A percentile compares a stretch with the other conserved stretches of the same genome.
These are phyloP conservation scores for Phenganax marumi DNA, from an alignment of 92 coral and sea anemone genomes.

Conservation along the genomic window DNA sequence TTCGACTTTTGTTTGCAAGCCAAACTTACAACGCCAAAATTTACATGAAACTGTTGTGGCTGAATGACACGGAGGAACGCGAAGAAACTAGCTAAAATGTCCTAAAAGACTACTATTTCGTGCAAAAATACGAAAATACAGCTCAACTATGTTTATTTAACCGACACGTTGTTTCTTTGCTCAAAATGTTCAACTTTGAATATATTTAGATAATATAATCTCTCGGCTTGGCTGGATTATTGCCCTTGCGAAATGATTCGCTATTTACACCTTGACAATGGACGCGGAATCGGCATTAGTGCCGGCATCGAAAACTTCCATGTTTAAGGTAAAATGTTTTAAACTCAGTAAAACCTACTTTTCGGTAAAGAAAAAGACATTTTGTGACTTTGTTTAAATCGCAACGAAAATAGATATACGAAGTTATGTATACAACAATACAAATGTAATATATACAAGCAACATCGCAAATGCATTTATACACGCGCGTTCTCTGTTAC, in stretches of 20 bases:
- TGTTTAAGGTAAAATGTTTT: not conserved
- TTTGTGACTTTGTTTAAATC: no score
- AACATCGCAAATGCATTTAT: no score
- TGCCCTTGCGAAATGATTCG: not conserved
- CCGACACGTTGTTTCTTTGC: not conserved
- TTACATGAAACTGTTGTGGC: no score
- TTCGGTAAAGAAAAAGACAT: no score
- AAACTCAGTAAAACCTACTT: no score
- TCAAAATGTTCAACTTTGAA: not conserved
- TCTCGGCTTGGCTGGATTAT: not conserved
- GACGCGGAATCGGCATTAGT: not conserved
- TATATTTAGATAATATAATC: not conserved
- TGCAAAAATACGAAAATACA: not conserved
- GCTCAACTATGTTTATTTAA: not conserved
- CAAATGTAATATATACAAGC: no score
- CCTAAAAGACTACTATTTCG: not conserved
- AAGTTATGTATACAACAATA: no score
- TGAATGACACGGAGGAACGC: not conserved
- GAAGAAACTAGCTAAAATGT: not conserved
- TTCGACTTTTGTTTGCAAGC: not conserved
- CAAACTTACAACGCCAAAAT: no score
- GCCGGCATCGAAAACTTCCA: not conserved
- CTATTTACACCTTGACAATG: slow-evolving; percentile 13
- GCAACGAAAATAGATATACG: no score
- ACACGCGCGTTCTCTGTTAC: no score